These are phyloP conservation scores for Drosophila tsacasi DNA, from an alignment of 1,140 invertebrate species.

Conservation along the genomic window DNA sequence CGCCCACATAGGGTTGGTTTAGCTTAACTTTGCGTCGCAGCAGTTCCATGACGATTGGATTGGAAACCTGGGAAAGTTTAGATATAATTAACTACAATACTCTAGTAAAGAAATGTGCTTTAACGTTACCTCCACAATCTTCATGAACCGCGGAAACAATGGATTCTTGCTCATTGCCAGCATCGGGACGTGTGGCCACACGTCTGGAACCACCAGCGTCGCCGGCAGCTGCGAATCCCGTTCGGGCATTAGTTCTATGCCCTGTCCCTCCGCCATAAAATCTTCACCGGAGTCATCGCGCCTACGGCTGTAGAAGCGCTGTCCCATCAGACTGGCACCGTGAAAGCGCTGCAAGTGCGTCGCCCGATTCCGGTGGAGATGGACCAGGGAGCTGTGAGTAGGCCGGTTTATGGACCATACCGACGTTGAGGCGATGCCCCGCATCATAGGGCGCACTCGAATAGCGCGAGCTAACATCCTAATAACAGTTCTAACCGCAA, in stretches of 20 bases:
- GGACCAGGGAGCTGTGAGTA: slow-evolving; percentile 44
- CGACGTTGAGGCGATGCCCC: slow-evolving; percentile 52
- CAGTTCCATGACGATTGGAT: slow-evolving; percentile 95
- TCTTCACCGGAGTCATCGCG: slow-evolving; percentile 58
- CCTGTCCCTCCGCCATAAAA: slow-evolving; percentile 21
- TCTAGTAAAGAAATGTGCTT: not conserved
- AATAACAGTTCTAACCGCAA: slow-evolving; percentile 26
- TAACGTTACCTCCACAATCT: slow-evolving; percentile 94
- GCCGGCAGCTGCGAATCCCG: slow-evolving; percentile 89
- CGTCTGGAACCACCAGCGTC: slow-evolving; percentile 97
- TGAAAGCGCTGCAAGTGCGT: slow-evolving; percentile 35
- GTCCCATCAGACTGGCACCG: slow-evolving; percentile 40
- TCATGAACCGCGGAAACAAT: slow-evolving; percentile 99
- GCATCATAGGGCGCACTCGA: slow-evolving; percentile 60
- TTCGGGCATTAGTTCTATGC: slow-evolving; percentile 49
- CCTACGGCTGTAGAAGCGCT: slow-evolving; percentile 59
- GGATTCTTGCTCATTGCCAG: slow-evolving; percentile 97
- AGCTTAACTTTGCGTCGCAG: slow-evolving; percentile 97
- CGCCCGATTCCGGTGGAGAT: slow-evolving; percentile 30
- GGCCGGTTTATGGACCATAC: slow-evolving; percentile 44
- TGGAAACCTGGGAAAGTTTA: slow-evolving; percentile 89
- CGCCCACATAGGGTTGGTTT: slow-evolving; percentile 98
- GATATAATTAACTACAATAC: not conserved
- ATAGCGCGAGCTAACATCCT: slow-evolving; percentile 65
- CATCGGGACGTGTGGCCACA: slow-evolving; percentile 97